Evolutionary conservation across 2,888 invertebrate species (phyloP), one percentile per base, ranked within the genome.

Genomic region (Lepidonotus clava): DNA sequence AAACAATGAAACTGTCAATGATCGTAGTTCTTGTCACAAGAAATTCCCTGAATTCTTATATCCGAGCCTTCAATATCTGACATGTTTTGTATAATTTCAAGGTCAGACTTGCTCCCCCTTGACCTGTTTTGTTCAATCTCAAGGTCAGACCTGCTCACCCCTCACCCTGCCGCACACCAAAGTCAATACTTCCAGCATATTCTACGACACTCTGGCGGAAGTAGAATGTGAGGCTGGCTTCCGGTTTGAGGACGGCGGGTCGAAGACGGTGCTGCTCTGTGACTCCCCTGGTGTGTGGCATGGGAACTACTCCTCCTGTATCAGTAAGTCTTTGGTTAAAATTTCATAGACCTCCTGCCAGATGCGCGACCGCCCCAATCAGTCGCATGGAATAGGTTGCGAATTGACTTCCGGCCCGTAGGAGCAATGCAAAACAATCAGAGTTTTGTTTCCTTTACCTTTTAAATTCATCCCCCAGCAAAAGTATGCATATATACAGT

Each of bases 161-260:
- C 24, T 61, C 61, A 1, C 1, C 4, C 61, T 61, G 2, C 61
- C 61, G 2, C 24, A 61, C 14, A 32, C 28, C 2, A 28, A 61
- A 24, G 1, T 28, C 28, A 61, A 61, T 24, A 24, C 21, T 11
- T n/a, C 61, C 61, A 28, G 28, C 28, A 61, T 61, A 61, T 61
- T 61, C 11, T 61, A 61, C 61, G 61, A 61, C 61, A 61, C 61
- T 61, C 28, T 61, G 24, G 24, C 61, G 1, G 61, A 61, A 24
- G 28, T 61, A 11, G 28, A 61, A 24, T 61, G 61, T 28, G 14
- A 61, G 1, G 28, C 61, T 24, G 61, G 61, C 24, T 61, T 61
- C 61, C 61, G 61, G 61, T 61, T 61, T 61, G 11, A 61, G 11
- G 61, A 61, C 24, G 61, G 61, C 24, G 61, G 61, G 28, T 61